phyloP scores from a whole-genome alignment of 2,888 invertebrate genomes.

The Aporophyla nigra region DNA sequence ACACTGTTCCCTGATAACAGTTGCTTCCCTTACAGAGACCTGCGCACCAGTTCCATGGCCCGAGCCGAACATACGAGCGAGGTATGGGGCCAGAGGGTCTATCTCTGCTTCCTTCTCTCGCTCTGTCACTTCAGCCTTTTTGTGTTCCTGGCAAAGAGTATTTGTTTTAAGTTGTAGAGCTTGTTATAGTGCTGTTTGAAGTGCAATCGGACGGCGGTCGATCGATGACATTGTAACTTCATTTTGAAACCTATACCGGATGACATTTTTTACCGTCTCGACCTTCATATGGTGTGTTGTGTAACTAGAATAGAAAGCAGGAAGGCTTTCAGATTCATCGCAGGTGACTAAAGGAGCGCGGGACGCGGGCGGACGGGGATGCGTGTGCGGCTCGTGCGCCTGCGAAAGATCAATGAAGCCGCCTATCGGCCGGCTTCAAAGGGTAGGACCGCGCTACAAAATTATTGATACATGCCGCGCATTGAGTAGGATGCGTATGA shows the following conservation, averaged over 20 bases:
- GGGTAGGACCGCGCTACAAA: too few relatives aligned
- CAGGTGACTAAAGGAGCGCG: too few relatives aligned
- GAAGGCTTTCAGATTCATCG: too few relatives aligned
- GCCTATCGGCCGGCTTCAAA: too few relatives aligned
- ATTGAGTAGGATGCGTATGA: too few relatives aligned
- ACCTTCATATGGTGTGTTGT: too few relatives aligned
- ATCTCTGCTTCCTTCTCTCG: conserved; percentile 92
- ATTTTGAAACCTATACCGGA: not conserved
- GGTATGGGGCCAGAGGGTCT: conserved; percentile 92
- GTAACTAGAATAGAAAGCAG: too few relatives aligned
- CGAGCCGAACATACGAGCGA: conserved; percentile 91
- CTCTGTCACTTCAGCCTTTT: conserved; percentile 88
- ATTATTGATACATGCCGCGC: too few relatives aligned
- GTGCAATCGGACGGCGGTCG: not conserved
- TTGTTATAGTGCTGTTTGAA: not conserved
- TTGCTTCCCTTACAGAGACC: conserved; percentile 87
- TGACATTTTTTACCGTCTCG: too few relatives aligned
- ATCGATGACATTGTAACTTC: not conserved
- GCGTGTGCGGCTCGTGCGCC: too few relatives aligned
- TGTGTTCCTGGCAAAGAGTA: conserved; percentile 81
- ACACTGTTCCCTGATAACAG: conserved; percentile 91
- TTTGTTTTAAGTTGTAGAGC: not conserved
- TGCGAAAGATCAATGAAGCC: too few relatives aligned
- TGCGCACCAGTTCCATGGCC: conserved; percentile 79
- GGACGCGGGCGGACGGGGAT: too few relatives aligned